A percentile compares a stretch with the other conserved stretches of the same genome.
These are phyloP conservation scores for Myotis lucifugus DNA, from an alignment of 2,113 vertebrate genomes.

Conservation along the genomic window DNA sequence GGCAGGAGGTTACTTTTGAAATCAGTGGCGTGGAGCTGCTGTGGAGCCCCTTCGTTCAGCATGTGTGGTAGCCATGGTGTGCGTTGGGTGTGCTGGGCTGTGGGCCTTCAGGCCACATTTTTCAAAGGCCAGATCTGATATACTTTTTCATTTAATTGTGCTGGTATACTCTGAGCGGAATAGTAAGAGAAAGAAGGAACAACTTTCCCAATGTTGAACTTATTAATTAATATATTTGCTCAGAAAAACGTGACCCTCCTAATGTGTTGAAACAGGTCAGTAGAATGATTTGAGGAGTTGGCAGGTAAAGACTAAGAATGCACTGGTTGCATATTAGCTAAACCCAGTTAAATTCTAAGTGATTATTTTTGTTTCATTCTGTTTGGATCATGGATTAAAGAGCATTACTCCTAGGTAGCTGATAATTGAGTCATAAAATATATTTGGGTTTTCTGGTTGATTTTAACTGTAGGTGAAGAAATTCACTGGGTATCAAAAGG, in stretches of 20 bases:
- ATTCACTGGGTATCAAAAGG: neutral
- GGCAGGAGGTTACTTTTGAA: no score
- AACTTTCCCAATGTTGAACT: neutral
- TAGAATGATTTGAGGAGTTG: neutral
- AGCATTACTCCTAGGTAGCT: neutral
- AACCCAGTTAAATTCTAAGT: neutral
- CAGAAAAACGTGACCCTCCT: neutral
- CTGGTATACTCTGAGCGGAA: neutral
- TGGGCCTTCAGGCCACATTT: neutral
- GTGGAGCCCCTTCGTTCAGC: no score
- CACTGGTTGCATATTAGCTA: neutral
- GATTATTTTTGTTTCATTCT: neutral
- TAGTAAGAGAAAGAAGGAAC: neutral
- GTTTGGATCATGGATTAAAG: conserved; percentile 45
- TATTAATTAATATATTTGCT: neutral
- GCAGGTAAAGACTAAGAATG: neutral
- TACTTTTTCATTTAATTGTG: neutral
- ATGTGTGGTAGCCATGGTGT: no score
- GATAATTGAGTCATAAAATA: conserved; percentile 16
- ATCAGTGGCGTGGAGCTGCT: no score
- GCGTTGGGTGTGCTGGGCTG: no score
- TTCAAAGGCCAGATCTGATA: neutral
- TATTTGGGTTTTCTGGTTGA: conserved; percentile 21
- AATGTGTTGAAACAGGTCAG: neutral
- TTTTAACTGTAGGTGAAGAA: conserved; percentile 3